phyloP scores from a whole-genome alignment of 64 coral and sea anemone genomes.

The Catalaphyllia jardinei region DNA sequence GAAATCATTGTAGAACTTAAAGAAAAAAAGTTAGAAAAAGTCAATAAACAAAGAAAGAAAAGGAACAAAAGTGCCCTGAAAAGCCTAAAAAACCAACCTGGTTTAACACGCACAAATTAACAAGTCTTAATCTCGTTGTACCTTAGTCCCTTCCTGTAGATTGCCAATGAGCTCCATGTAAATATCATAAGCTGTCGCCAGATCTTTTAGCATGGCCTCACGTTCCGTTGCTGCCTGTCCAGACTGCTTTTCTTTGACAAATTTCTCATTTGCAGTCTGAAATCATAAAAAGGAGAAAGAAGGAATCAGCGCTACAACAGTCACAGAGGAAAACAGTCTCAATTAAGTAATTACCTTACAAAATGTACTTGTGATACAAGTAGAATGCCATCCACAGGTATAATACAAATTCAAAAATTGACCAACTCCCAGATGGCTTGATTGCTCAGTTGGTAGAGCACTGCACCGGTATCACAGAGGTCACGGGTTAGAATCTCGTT shows the following conservation, averaged over 20 bases:
- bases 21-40: constrained; percentile 3
- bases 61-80: too few relatives aligned
- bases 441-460: too few relatives aligned
- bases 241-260: constrained; percentile 80
- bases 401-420: too few relatives aligned
- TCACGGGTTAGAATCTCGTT: too few relatives aligned
- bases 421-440: too few relatives aligned
- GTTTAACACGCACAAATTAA: neutral
- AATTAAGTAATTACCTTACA: too few relatives aligned
- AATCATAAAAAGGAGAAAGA: neutral
- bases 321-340: neutral
- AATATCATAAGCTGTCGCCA: constrained; percentile 94
- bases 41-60: neutral
- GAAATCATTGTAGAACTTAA: constrained; percentile 98
- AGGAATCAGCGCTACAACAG: neutral
- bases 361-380: too few relatives aligned
- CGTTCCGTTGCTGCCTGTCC: constrained; percentile 89
- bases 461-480: too few relatives aligned
- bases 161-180: constrained; percentile 91
- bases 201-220: constrained; percentile 88
- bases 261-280: constrained; percentile 87
- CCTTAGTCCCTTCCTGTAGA: constrained; percentile 91
- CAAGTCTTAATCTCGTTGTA: neutral
- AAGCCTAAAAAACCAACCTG: too few relatives aligned
- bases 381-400: too few relatives aligned